Evolutionary conservation across 2,888 invertebrate genomes (phyloP).

Genomic region (Cephus pulcher): DNA sequence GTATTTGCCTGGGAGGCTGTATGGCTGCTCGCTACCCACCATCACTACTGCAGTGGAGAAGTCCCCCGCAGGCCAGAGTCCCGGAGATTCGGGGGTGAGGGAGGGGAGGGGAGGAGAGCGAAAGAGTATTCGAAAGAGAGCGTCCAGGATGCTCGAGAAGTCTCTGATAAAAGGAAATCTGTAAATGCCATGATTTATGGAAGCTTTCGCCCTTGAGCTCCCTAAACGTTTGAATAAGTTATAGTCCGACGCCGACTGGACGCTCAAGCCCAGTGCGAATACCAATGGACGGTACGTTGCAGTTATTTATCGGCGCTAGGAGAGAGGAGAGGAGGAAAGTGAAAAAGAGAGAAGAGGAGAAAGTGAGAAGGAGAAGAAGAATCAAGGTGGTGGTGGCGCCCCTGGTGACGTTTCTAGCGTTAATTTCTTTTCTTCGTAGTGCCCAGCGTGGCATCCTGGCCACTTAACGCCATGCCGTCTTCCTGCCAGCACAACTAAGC

Average conservation of each 20-base stretch:
- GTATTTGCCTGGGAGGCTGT: constrained; percentile 29
- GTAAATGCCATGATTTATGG: constrained; percentile 64
- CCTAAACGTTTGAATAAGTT: constrained; percentile 59
- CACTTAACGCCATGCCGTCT: constrained; percentile 31
- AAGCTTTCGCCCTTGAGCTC: constrained; percentile 31
- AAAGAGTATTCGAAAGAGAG: no score
- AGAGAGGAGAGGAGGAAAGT: no score
- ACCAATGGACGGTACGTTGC: no score
- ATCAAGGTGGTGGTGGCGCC: no score
- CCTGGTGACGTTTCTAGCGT: no score
- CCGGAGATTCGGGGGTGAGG: background rate
- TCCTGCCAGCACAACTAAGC: constrained; percentile 38
- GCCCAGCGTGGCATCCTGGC: constrained; percentile 19
- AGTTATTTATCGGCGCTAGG: no score
- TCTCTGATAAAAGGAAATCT: constrained; percentile 63
- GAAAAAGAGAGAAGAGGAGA: no score
- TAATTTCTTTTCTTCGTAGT: constrained; percentile 1
- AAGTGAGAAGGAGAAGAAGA: no score
- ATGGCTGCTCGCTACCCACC: background rate
- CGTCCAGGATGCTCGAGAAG: constrained; percentile 24
- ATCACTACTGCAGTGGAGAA: no score
- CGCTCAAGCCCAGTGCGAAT: no score
- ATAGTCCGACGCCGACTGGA: constrained; percentile 26
- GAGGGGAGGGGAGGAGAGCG: background rate
- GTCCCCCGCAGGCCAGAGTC: no score